These are phyloP conservation scores for Rhabditoides inermis DNA, from an alignment of 2,888 invertebrate species.

Conservation along the genomic window DNA sequence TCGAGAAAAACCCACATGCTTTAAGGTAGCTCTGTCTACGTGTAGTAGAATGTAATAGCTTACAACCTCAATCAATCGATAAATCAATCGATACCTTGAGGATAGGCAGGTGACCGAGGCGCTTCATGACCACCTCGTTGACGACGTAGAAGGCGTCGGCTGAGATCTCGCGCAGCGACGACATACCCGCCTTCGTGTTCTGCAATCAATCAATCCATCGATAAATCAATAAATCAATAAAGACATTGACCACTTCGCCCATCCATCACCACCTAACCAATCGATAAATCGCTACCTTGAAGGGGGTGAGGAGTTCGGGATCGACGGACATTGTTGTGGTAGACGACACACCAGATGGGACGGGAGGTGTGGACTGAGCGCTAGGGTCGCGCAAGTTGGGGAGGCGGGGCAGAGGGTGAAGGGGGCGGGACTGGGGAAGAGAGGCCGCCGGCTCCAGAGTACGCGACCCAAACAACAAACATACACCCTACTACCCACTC, in stretches of 20 bases:
- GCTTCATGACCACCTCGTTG: constrained; percentile 54
- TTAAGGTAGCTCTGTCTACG: too few relatives aligned
- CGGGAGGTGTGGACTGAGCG: too few relatives aligned
- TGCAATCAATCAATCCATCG: constrained; percentile 5
- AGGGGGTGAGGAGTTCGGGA: constrained; percentile 40
- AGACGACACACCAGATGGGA: too few relatives aligned
- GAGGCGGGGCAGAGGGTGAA: too few relatives aligned
- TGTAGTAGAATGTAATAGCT: not conserved
- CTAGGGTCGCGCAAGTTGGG: too few relatives aligned
- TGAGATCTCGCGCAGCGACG: constrained; percentile 46
- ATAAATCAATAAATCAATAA: not conserved
- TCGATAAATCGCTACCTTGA: constrained; percentile 24
- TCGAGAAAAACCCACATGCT: too few relatives aligned
- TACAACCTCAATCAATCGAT: too few relatives aligned
- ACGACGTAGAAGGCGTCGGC: constrained; percentile 54
- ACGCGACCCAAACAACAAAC: too few relatives aligned
- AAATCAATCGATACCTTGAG: too few relatives aligned
- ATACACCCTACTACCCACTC: too few relatives aligned
- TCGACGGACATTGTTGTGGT: constrained; percentile 30
- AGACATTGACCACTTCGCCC: not conserved
- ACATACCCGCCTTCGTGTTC: constrained; percentile 32
- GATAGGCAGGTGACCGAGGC: constrained; percentile 55
- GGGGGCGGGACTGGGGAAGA: too few relatives aligned
- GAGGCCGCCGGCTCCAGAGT: too few relatives aligned
- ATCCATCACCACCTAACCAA: not conserved